Evolutionary conservation across 2,888 invertebrate species (phyloP).

Genomic region (Elmis aenea): DNA sequence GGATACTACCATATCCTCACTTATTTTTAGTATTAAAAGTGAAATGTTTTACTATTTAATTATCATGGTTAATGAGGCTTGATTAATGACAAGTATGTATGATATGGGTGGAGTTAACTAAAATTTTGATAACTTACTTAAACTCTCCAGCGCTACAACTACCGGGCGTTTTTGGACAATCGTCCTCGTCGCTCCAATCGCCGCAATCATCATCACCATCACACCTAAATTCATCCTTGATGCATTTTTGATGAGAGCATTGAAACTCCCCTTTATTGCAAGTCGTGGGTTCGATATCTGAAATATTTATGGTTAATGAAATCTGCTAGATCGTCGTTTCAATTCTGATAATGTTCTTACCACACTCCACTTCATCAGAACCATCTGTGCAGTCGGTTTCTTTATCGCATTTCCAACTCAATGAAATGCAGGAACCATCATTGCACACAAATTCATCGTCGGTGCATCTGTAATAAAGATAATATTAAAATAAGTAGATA

Average conservation of each 20-base stretch:
- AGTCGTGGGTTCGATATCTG: conserved; percentile 51
- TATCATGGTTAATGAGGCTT: too few species aligned
- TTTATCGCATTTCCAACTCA: conserved; percentile 71
- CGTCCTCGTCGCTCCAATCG: conserved; percentile 82
- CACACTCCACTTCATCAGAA: conserved; percentile 69
- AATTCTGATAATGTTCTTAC: too few species aligned
- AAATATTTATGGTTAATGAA: too few species aligned
- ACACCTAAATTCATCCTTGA: conserved; percentile 70
- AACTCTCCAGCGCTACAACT: conserved; percentile 67
- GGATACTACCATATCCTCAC: too few species aligned
- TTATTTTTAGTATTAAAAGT: too few species aligned
- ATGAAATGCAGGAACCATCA: conserved; percentile 68
- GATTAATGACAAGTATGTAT: too few species aligned
- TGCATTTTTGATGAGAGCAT: conserved; percentile 66
- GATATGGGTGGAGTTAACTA: too few species aligned
- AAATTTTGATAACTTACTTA: too few species aligned
- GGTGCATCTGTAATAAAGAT: conserved; percentile 59
- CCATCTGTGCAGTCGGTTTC: conserved; percentile 71
- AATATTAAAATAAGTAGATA: too few species aligned
- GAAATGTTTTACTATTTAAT: too few species aligned
- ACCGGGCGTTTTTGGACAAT: conserved; percentile 60
- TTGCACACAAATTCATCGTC: conserved; percentile 68
- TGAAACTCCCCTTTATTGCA: conserved; percentile 72
- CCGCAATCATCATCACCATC: conserved; percentile 85
- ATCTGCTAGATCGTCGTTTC: too few species aligned